Base-by-base conservation (phyloP, 2,797 vertebrate species). In the Podarcis siculus region DNA sequence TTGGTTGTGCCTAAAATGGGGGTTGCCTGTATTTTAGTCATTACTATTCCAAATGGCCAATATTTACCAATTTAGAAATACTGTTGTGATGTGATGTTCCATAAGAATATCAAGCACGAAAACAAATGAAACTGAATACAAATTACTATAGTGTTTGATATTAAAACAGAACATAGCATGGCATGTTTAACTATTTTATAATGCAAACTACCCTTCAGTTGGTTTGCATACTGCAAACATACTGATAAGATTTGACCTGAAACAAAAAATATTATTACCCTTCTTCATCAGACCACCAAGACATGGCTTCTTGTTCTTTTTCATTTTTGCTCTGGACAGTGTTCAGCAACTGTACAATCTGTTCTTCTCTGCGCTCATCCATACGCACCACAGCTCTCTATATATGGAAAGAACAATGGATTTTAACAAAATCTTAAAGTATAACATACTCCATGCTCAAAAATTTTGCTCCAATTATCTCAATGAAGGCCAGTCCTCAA, bases 331-430 rank as follows among this genome's bases (percentile, higher is more conserved):
- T 95, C 91, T 99, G 98, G 85, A 99, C 98, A 1, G 98, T 98
- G 87, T 96, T 98, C 19, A 99, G 96, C 64, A 99, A 96, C 91
- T 97, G 97, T 79, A 98, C 98, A 84, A 99, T 99, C 30, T 98
- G 98, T 91, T 99, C 97, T 94, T 99, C 98, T 94, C 98, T 96
- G 66, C 96, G 96, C 91, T 98, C 98, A 89, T 99, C 99, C 99
- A 99, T 99, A 58, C 97, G 98, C 83, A 99, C 98, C 0, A 99
- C 98, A 0, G 98, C 98, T 91, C 98, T 97, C 99, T 99, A 77
- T 55, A 84, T 88, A 72, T 5, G 17, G n/a, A 90, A 86, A 96
- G 0, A 84, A 64, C 49, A 93, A 80, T 1, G 39, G 0, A 0
- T 1, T 69, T n/a, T 30, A 77, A 45, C 37, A 42, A 35, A 77